These are phyloP conservation scores for Nematostella vectensis DNA, from an alignment of 92 coral and sea anemone species.

Conservation along the genomic window DNA sequence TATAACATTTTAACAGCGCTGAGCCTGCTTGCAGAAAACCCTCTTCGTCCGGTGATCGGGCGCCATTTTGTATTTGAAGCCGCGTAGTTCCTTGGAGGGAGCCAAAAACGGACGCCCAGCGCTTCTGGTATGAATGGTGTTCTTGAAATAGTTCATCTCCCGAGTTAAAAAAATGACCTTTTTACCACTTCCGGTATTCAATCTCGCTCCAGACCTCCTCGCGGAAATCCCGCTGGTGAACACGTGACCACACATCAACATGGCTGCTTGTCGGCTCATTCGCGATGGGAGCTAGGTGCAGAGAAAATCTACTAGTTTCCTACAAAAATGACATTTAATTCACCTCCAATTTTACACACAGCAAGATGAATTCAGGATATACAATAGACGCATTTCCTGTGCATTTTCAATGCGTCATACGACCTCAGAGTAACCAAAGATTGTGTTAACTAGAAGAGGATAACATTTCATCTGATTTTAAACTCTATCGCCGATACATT, in stretches of 20 bases:
- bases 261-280: conserved; percentile 28
- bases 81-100: too few species aligned
- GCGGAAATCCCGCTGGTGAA: conserved; percentile 22
- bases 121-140: too few species aligned
- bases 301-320: conserved; percentile 3
- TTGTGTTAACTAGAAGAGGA: too few species aligned
- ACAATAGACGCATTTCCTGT: neutral
- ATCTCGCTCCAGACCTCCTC: conserved; percentile 20
- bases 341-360: neutral
- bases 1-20: too few species aligned
- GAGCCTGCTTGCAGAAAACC: too few species aligned
- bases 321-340: conserved; percentile 2
- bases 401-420: neutral
- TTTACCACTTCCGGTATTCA: conserved; percentile 6
- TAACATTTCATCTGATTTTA: too few species aligned
- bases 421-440: too few species aligned
- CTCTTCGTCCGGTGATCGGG: too few species aligned
- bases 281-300: conserved; percentile 24
- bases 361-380: neutral
- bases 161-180: neutral
- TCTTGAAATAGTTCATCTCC: too few species aligned
- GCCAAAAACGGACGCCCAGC: too few species aligned
- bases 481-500: too few species aligned
- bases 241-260: conserved; percentile 39
- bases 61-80: too few species aligned